These are phyloP conservation scores for Anguilla obscura DNA, from an alignment of 2,797 vertebrate species.

Conservation along the genomic window DNA sequence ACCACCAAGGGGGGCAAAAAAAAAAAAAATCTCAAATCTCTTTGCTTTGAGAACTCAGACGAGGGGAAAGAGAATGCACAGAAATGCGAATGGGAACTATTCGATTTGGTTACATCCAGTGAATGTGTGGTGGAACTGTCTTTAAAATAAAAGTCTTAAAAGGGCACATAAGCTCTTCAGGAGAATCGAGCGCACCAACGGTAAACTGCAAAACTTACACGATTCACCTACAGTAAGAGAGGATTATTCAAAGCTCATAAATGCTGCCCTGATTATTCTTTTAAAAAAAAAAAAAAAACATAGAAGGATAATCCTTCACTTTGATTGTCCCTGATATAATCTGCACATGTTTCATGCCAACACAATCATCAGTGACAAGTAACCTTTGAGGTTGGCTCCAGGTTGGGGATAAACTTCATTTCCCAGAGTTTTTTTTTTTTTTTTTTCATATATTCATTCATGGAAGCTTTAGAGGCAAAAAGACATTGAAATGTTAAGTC, in stretches of 20 bases:
- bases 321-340: background rate
- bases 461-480: background rate
- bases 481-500: background rate
- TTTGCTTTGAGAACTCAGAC: background rate
- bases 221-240: background rate
- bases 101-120: background rate
- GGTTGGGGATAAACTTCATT: background rate
- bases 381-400: background rate
- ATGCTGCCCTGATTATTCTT: background rate
- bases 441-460: conserved; percentile 5
- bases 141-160: background rate
- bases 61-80: background rate
- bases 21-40: background rate
- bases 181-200: background rate
- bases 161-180: background rate
- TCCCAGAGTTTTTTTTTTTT: background rate
- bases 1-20: background rate
- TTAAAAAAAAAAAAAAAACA: background rate
- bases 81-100: background rate
- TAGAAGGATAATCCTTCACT: background rate
- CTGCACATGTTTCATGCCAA: background rate
- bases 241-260: background rate
- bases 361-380: background rate
- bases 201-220: background rate
- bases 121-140: background rate